These are phyloP conservation scores for Salmo trutta DNA, from an alignment of 2,797 vertebrate species.

Conservation along the genomic window DNA sequence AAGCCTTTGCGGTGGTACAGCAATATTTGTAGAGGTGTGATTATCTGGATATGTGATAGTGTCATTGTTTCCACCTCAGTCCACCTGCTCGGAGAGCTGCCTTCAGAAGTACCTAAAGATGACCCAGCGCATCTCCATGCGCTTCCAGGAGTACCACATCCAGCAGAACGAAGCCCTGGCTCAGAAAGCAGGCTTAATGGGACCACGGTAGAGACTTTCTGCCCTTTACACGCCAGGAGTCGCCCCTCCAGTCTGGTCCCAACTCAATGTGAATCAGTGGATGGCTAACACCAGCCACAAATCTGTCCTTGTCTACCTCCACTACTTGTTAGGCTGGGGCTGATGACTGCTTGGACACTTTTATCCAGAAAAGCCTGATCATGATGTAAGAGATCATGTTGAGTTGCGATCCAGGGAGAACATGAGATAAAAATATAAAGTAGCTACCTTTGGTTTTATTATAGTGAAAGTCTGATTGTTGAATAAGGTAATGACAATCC, in stretches of 20 bases:
- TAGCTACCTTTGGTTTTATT: neutral
- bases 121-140: slow-evolving; percentile 98
- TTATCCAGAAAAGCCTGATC: neutral
- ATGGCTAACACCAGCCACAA: neutral
- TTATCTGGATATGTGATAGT: neutral
- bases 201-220: slow-evolving; percentile 74
- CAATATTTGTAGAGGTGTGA: neutral
- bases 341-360: neutral
- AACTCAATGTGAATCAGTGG: slow-evolving; percentile 1
- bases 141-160: slow-evolving; percentile 98
- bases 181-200: slow-evolving; percentile 92
- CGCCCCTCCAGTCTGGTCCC: neutral
- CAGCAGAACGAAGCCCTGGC: slow-evolving; percentile 98
- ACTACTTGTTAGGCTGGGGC: neutral
- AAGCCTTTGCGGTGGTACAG: neutral
- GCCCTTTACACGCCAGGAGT: neutral
- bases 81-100: slow-evolving; percentile 91
- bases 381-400: neutral
- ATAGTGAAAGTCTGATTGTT: neutral
- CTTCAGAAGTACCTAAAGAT: slow-evolving; percentile 99
- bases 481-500: neutral
- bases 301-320: slow-evolving; percentile 1
- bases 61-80: slow-evolving; percentile 62
- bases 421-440: neutral
- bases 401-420: neutral